Evolutionary conservation across 2,797 vertebrate genomes (phyloP).

Genomic region (Threskiornis aethiopicus): DNA sequence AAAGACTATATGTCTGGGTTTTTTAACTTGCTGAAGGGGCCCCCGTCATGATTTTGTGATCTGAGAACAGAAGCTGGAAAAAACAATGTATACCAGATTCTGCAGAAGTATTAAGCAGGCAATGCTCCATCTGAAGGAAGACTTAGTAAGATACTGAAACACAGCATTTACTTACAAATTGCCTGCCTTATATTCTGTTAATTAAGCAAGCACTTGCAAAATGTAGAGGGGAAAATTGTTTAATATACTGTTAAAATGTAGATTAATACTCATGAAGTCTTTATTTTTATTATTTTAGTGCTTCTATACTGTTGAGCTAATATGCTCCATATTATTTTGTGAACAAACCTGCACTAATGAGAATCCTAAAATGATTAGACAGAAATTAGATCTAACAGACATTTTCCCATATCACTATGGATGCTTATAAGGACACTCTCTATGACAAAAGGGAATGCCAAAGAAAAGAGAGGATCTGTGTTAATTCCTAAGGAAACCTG

Average conservation of each 20-base stretch:
- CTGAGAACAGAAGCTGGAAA: neutral
- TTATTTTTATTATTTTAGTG: neutral
- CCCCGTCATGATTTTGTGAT: neutral
- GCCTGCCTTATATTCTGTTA: neutral
- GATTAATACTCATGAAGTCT: neutral
- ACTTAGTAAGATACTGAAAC: neutral
- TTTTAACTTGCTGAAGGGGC: neutral
- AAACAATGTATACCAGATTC: neutral
- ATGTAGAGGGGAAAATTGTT: neutral
- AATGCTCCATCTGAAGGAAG: neutral
- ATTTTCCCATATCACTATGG: neutral
- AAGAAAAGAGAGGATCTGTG: neutral
- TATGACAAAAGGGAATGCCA: neutral
- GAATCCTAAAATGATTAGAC: neutral
- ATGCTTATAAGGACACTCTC: neutral
- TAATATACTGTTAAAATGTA: neutral
- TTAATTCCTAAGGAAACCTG: neutral
- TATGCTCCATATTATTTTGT: neutral
- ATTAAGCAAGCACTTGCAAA: neutral
- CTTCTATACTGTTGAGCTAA: neutral
- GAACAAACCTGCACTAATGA: neutral
- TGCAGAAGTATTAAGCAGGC: neutral
- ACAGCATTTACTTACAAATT: neutral
- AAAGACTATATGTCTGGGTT: fast-evolving
- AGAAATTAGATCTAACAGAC: neutral